Base-by-base conservation (phyloP, 1,140 invertebrate genomes). In the Halictus rubicundus region DNA sequence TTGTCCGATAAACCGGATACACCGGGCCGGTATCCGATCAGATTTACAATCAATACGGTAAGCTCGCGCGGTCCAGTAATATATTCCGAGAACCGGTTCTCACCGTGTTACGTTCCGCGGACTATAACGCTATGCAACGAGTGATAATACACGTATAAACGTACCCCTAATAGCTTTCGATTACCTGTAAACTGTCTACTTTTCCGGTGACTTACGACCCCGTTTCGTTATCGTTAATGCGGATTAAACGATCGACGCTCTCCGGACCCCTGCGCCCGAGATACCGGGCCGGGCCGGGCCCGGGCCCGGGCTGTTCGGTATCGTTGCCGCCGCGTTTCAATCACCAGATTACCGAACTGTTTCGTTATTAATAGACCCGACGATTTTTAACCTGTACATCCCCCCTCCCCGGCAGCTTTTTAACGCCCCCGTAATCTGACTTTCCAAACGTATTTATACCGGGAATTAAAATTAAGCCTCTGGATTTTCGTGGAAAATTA, bases 131-230 rank as follows among this genome's bases (percentile, higher is more conserved):
- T 37, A 73, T 82, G 61, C 72, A 63, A 61, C n/a, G 68, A 59
- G 52, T 81, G 83, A 84, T 85, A 84, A 85, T 85, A 77, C 65
- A 57, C 73, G 68, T 65, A 77, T 72, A 84, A 84, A 84, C 82
- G 80, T 84, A 57, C 59, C 46, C 74, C 83, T 85, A 85, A 85
- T 81, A 71, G 82, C 78, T 52, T 60, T 79, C 78, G 59, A 79
- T 74, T 79, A 73, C 78, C 71, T 60, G 78, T 61, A 66, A 74
- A 79, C 70, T 65, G 78, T 79, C 71, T 63, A 79, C 70, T 68
- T 79, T 74, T 79, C 78, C 54, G 27, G 64, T 68, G 76, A 78
- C 69, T 71, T 64, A 72, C n/a, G 25, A n/a, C 63, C 49, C 1
- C 25, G 39, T 59, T 79, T 79, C 46, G 25, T 54, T 39, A n/a